Conservation (phyloP, 2,888 invertebrate species). For the Orgyia antiqua region DNA sequence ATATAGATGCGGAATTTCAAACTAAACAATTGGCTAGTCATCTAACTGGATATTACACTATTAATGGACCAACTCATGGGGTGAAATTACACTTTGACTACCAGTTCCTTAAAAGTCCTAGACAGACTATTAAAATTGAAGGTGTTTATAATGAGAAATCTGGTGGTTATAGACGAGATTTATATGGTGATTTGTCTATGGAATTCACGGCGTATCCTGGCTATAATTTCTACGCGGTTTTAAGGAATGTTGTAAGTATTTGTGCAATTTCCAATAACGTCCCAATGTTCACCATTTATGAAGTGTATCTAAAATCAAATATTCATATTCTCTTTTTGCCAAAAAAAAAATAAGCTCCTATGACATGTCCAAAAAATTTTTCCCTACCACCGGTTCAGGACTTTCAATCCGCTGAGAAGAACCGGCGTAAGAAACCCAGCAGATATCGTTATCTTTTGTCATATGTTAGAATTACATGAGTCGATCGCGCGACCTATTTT, state of each 20-base stretch:
- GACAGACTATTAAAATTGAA: conserved; percentile 74
- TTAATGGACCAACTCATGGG: conserved; percentile 70
- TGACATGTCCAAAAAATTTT: no score
- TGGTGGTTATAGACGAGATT: conserved; percentile 74
- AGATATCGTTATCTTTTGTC: no score
- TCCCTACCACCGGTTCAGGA: no score
- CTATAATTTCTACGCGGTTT: conserved; percentile 82
- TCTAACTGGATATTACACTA: conserved; percentile 84
- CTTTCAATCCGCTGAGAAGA: no score
- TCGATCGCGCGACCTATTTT: no score
- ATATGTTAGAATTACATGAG: no score
- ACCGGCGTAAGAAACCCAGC: no score
- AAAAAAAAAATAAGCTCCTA: no score
- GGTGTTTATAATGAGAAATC: conserved; percentile 74
- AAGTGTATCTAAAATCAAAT: no score
- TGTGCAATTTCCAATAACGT: no score
- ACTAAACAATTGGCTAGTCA: conserved; percentile 86
- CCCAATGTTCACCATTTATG: no score
- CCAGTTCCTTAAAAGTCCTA: conserved; percentile 77
- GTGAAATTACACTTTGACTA: conserved; percentile 82
- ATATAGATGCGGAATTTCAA: conserved; percentile 86
- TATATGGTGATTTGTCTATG: conserved; percentile 82
- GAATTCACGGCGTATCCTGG: conserved; percentile 87
- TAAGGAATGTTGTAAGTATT: conserved; percentile 80
- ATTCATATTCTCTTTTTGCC: no score